Percentiles rank a stretch among this genome's conserved stretches.
Evolutionary conservation across 2,797 vertebrate species (phyloP).

Genomic region (Acanthurus tractus): DNA sequence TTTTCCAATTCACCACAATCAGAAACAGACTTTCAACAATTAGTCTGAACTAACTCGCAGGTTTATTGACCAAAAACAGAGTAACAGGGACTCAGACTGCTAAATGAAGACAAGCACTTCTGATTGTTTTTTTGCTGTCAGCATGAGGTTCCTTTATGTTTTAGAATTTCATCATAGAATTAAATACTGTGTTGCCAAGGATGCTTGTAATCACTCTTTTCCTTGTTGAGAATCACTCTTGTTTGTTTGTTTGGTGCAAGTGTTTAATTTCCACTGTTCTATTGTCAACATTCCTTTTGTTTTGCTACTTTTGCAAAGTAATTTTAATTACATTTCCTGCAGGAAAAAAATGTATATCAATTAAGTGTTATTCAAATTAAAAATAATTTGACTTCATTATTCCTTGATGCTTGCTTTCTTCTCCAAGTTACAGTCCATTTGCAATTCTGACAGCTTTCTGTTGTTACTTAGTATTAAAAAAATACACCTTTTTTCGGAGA

Average conservation of each 20-base stretch:
- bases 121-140: slow-evolving; percentile 34
- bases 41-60: slow-evolving; percentile 58
- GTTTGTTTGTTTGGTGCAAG: neutral
- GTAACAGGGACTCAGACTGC: slow-evolving; percentile 34
- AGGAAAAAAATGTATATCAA: neutral
- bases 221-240: neutral
- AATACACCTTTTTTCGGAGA: slow-evolving; percentile 19
- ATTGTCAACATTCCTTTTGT: neutral
- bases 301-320: neutral
- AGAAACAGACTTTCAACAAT: slow-evolving; percentile 78
- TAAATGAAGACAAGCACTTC: slow-evolving; percentile 41
- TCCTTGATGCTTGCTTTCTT: neutral
- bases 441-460: neutral
- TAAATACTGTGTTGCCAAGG: neutral
- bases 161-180: neutral
- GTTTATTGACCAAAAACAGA: slow-evolving; percentile 60
- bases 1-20: slow-evolving; percentile 79
- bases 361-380: neutral
- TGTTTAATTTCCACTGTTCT: neutral
- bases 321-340: neutral
- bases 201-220: slow-evolving; percentile 8
- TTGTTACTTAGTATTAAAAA: slow-evolving; percentile 5
- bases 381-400: neutral
- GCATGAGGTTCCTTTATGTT: neutral
- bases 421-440: neutral